Evolutionary conservation across 2,113 vertebrate genomes (phyloP).

Genomic region (Etia nguti): DNA sequence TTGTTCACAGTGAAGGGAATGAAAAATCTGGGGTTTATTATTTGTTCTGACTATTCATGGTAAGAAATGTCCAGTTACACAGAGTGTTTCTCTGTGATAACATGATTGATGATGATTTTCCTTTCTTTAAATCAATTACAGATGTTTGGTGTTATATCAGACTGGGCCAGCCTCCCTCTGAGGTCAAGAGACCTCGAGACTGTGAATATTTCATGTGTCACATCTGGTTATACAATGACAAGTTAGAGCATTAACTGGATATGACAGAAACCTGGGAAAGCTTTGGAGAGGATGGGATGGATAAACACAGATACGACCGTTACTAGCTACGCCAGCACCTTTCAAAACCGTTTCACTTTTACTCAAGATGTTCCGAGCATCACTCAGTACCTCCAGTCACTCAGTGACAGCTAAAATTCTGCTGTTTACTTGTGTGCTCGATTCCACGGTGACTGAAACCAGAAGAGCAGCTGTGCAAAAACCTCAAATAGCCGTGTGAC

Average conservation of each 20-base stretch:
- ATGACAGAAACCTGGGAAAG: neutral
- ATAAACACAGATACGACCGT: neutral
- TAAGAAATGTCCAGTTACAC: neutral
- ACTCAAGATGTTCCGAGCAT: neutral
- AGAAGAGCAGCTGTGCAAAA: constrained; percentile 12
- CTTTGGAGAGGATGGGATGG: neutral
- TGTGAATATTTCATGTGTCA: neutral
- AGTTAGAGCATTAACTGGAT: neutral
- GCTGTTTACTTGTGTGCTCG: constrained; percentile 30
- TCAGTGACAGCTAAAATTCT: no score
- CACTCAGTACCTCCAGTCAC: neutral
- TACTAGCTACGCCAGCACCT: neutral
- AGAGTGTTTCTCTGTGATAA: neutral
- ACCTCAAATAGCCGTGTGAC: no score
- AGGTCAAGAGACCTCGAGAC: neutral
- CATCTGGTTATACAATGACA: neutral
- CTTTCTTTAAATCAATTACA: neutral
- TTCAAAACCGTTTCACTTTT: neutral
- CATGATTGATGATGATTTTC: neutral
- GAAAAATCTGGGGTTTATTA: neutral
- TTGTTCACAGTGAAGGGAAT: neutral
- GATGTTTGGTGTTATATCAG: neutral
- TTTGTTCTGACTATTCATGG: neutral
- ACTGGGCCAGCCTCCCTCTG: neutral
- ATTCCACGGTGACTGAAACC: neutral